Evolutionary conservation across 2,797 vertebrate species (phyloP).

Genomic region (Adrianichthys oophorus): DNA sequence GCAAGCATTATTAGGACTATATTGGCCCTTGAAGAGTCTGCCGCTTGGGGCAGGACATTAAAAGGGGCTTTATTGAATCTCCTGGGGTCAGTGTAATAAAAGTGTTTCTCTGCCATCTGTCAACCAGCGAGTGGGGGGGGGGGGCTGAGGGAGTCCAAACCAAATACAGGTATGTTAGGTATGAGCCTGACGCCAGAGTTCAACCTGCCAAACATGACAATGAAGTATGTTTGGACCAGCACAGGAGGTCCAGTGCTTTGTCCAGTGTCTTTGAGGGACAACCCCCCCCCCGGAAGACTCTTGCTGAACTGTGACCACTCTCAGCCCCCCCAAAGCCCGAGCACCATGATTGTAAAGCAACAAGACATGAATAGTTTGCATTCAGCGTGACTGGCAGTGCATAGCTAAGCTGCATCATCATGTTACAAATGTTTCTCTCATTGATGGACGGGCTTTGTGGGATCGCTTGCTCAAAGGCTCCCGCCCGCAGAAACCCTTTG

Average conservation of each 20-base stretch:
- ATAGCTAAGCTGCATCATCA: slow-evolving; percentile 57
- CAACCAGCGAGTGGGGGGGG: slow-evolving; percentile 27
- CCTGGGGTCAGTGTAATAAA: slow-evolving; percentile 70
- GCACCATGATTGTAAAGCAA: slow-evolving; percentile 50
- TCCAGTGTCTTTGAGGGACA: slow-evolving; percentile 38
- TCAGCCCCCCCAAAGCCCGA: slow-evolving; percentile 35
- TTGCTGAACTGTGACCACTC: slow-evolving; percentile 51
- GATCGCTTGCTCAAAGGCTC: slow-evolving; percentile 33
- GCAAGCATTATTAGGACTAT: slow-evolving; percentile 11
- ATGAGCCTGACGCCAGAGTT: slow-evolving; percentile 72
- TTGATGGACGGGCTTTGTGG: slow-evolving; percentile 53
- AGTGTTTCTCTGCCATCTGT: slow-evolving; percentile 70
- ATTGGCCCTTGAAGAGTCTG: slow-evolving; percentile 22
- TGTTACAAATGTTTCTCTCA: slow-evolving; percentile 60
- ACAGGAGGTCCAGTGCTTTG: too few species aligned
- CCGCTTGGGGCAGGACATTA: background rate
- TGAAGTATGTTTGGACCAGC: slow-evolving; percentile 66
- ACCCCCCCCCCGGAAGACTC: slow-evolving; percentile 16
- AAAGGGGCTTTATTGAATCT: slow-evolving; percentile 51
- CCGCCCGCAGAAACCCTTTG: slow-evolving; percentile 50
- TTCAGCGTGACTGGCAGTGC: slow-evolving; percentile 55
- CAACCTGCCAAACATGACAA: slow-evolving; percentile 64
- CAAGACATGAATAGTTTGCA: slow-evolving; percentile 63
- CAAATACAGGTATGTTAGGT: slow-evolving; percentile 76
- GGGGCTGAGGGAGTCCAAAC: slow-evolving; percentile 61